These are phyloP conservation scores for Elmis aenea DNA, from an alignment of 2,888 invertebrate genomes.

Conservation along the genomic window DNA sequence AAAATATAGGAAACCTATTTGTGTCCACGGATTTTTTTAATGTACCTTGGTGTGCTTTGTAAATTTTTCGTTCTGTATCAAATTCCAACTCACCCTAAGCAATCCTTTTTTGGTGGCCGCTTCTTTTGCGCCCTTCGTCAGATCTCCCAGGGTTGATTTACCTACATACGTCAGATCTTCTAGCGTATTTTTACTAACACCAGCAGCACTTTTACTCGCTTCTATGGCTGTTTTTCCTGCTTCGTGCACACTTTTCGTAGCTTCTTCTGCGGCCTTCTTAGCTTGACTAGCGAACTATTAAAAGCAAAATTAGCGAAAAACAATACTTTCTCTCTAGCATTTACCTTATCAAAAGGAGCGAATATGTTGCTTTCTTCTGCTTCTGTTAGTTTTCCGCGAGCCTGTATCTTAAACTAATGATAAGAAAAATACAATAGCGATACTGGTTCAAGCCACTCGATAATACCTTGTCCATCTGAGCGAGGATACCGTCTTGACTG, in stretches of 20 bases:
- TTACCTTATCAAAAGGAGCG: slow-evolving; percentile 79
- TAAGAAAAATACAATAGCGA: too few species aligned
- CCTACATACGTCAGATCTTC: slow-evolving; percentile 86
- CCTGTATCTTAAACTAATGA: slow-evolving; percentile 56
- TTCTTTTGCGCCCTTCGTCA: slow-evolving; percentile 89
- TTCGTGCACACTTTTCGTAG: slow-evolving; percentile 75
- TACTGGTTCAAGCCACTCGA: too few species aligned
- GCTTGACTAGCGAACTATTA: slow-evolving; percentile 76
- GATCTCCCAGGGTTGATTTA: slow-evolving; percentile 83
- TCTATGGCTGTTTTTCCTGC: slow-evolving; percentile 80
- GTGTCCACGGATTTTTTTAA: too few species aligned
- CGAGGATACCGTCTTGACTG: slow-evolving; percentile 81
- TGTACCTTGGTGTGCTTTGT: too few species aligned
- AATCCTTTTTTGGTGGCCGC: slow-evolving; percentile 81
- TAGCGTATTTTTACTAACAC: slow-evolving; percentile 80
- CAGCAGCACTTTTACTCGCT: slow-evolving; percentile 83
- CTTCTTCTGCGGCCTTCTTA: slow-evolving; percentile 81
- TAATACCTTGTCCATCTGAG: slow-evolving; percentile 86
- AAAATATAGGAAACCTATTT: too few species aligned
- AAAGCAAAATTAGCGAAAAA: slow-evolving; percentile 14
- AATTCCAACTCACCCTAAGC: slow-evolving; percentile 65
- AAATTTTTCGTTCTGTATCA: too few species aligned
- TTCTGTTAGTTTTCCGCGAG: slow-evolving; percentile 55
- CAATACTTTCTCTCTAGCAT: not conserved
- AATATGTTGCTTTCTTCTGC: slow-evolving; percentile 71